These are phyloP conservation scores for Rissa tridactyla DNA, from an alignment of 2,113 vertebrate species.

Conservation along the genomic window DNA sequence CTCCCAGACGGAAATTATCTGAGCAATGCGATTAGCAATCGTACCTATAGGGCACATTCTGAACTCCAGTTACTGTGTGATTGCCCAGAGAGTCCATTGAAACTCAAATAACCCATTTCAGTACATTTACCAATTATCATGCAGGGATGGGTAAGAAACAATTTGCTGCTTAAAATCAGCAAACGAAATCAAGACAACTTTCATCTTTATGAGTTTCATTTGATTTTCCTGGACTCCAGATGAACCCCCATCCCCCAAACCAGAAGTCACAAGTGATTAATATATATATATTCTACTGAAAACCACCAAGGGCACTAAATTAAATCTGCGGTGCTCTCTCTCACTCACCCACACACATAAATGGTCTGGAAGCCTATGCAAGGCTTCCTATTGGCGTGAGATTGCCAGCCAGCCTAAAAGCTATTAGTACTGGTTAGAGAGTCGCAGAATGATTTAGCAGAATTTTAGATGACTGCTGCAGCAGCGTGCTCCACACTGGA, in stretches of 20 bases:
- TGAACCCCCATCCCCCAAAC: not conserved
- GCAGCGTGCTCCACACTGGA: not conserved
- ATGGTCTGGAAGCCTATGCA: constrained; percentile 15
- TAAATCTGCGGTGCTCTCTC: constrained; percentile 25
- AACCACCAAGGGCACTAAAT: constrained; percentile 54
- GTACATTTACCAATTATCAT: constrained; percentile 57
- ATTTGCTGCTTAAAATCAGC: constrained; percentile 47
- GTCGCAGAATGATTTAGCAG: constrained; percentile 48
- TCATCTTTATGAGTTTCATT: constrained; percentile 52
- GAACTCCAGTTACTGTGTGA: not conserved
- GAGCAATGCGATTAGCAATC: constrained; percentile 17
- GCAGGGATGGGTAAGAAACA: constrained; percentile 52
- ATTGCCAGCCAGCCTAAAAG: constrained; percentile 47
- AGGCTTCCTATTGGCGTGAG: constrained; percentile 18
- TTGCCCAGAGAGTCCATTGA: constrained; percentile 33
- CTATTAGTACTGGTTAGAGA: constrained; percentile 53
- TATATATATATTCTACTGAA: constrained; percentile 23
- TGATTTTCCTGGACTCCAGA: constrained; percentile 47
- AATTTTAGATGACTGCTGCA: constrained; percentile 38
- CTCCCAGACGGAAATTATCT: constrained; percentile 47
- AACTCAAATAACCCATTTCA: constrained; percentile 58
- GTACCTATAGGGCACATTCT: constrained; percentile 53
- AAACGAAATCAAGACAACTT: constrained; percentile 59
- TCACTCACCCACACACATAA: not conserved
- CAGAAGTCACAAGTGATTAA: constrained; percentile 49